Evolutionary conservation across 2,797 vertebrate species (phyloP), one percentile per base, ranked within the genome.

Genomic region (Periophthalmus magnuspinnatus): DNA sequence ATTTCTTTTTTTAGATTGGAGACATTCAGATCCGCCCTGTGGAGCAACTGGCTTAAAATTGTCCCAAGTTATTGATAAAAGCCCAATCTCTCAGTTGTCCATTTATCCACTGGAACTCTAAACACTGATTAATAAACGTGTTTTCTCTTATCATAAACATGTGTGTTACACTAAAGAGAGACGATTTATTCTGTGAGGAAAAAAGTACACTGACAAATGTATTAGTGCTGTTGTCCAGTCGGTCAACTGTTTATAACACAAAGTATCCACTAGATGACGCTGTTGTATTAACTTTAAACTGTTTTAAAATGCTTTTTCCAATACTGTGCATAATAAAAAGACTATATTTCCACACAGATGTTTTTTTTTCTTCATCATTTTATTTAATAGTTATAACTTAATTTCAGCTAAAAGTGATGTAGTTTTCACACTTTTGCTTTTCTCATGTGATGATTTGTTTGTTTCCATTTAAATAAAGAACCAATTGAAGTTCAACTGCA

Each of bases 21-120:
- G 95, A 97, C 71, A 82, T 97, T 83, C 93, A 92, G 90, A 93
- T 97, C 91, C 86, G 90, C 77, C 90, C 94, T 60, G 94, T 94
- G 7, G 94, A 96, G 83, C 94, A 96, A 89, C 61, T 91, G 76
- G 82, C 62, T 0, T 96, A 67, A 21, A 57, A 17, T n/a, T n/a
- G 4, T 28, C 28, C 16, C 48, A 54, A 54, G 21, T 17, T n/a
- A 21, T 9, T 22, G 28, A 28, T 28, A 28, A 28, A 28, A 28
- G 3, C 28, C 28, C 28, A 28, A 28, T 28, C 28, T 28, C 28
- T 28, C 28, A 28, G 28, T 28, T 28, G 28, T 28, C 3, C 28
- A 28, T 28, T 28, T 17, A 17, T 50, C 19, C 6, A n/a, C 1
- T 19, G 2, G 5, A 50, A 28, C 1, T 5, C 17, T 5, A n/a